These are phyloP conservation scores for Phylloscopus whistleri DNA, from an alignment of 2,113 vertebrate genomes.

Conservation along the genomic window DNA sequence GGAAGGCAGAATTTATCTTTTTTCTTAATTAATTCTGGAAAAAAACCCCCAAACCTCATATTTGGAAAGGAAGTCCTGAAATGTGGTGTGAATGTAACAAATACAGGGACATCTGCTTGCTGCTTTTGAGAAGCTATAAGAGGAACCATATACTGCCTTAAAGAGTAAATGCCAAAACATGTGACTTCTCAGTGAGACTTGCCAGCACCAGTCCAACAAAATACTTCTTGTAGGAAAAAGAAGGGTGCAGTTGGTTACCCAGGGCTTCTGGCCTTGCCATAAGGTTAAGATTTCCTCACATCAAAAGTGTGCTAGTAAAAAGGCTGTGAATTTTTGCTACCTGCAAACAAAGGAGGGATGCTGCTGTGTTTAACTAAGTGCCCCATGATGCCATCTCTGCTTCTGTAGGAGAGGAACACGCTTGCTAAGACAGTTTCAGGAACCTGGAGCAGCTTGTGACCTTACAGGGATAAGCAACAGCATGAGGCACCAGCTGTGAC, in stretches of 20 bases:
- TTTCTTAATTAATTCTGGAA: neutral
- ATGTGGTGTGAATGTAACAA: neutral
- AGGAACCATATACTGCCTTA: neutral
- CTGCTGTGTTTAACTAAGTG: neutral
- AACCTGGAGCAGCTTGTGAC: neutral
- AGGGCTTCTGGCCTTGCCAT: neutral
- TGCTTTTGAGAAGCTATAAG: constrained; percentile 23
- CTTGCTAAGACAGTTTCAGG: neutral
- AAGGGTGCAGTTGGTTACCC: neutral
- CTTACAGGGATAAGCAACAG: fast-evolving
- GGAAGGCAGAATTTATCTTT: neutral
- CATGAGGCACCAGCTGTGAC: neutral
- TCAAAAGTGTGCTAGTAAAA: neutral
- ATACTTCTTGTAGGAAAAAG: neutral
- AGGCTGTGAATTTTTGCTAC: neutral
- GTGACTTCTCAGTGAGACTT: neutral
- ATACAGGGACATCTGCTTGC: neutral
- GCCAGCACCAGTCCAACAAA: neutral
- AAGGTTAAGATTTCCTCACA: neutral
- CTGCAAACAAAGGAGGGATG: neutral
- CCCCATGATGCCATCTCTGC: neutral
- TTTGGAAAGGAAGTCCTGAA: neutral
- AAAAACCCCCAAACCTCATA: fast-evolving
- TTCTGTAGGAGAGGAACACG: neutral
- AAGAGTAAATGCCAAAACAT: neutral